Conservation (phyloP, 2,888 invertebrate species). For the Esperia sulphurella region DNA sequence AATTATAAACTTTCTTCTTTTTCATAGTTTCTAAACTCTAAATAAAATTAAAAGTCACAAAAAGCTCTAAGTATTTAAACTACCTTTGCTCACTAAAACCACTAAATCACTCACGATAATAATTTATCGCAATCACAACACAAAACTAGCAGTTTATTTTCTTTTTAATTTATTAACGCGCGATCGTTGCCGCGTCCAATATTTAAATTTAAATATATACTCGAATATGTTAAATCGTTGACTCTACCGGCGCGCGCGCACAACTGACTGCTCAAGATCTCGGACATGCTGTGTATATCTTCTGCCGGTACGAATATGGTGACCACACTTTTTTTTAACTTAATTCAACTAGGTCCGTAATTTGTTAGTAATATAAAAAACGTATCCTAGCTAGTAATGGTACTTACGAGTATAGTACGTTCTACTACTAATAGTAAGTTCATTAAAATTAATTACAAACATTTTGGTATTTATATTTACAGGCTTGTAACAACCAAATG, state of each 20-base stretch:
- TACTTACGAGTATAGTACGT: too few relatives aligned
- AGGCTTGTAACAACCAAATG: too few relatives aligned
- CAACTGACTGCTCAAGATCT: conserved; percentile 31
- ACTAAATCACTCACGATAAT: neutral
- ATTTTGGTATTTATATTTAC: too few relatives aligned
- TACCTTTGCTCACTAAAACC: neutral
- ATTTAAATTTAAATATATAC: neutral
- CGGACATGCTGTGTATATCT: conserved; percentile 30
- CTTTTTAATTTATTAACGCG: neutral
- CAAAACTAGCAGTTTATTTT: conserved; percentile 6
- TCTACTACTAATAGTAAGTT: too few relatives aligned
- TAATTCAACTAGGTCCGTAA: too few relatives aligned
- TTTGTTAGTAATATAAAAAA: too few relatives aligned
- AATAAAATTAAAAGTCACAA: too few relatives aligned
- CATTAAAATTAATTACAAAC: too few relatives aligned
- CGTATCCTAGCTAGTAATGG: too few relatives aligned
- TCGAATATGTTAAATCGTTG: conserved; percentile 9
- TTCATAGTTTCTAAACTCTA: too few relatives aligned
- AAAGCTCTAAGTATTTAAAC: too few relatives aligned
- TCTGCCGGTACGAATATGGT: conserved; percentile 19
- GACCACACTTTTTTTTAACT: conserved; percentile 19
- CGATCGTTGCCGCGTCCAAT: conserved; percentile 1
- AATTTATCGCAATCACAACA: neutral
- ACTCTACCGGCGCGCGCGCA: conserved; percentile 29
- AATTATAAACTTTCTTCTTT: too few relatives aligned